Conservation (phyloP, 23 tunicate genomes). For the Ciona savignyi region DNA sequence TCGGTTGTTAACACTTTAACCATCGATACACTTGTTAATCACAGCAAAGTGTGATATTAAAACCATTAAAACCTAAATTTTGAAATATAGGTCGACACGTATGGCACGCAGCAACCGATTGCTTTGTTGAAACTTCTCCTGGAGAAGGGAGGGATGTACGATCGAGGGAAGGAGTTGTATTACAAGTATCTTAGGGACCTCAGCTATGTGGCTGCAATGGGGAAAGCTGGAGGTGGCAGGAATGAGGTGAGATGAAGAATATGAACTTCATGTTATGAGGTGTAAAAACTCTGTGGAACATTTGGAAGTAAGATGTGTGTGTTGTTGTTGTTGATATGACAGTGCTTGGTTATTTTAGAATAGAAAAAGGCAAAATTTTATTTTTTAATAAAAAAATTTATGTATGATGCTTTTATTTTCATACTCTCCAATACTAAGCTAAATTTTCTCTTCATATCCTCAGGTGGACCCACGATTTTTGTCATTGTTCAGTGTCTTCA, state of each 20-base stretch:
- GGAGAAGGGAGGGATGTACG: constrained; percentile 98
- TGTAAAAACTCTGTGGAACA: no score
- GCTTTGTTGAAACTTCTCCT: constrained; percentile 88
- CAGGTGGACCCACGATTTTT: constrained; percentile 94
- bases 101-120: constrained; percentile 97
- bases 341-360: background rate
- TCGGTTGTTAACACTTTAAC: no score
- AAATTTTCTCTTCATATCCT: background rate
- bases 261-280: no score
- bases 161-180: constrained; percentile 88
- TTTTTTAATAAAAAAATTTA: background rate
- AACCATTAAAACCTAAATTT: no score
- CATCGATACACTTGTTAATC: no score
- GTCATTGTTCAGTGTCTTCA: constrained; percentile 92
- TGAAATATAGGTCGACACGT: constrained; percentile 90
- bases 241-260: constrained; percentile 55
- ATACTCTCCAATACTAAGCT: background rate
- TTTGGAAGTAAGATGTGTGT: no score
- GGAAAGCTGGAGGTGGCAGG: constrained; percentile 99
- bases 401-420: background rate
- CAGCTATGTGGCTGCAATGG: constrained; percentile 98
- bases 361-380: background rate
- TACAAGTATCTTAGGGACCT: constrained; percentile 88
- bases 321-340: no score
- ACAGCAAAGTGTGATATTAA: no score